Conservation (phyloP, 2,113 vertebrate genomes). For the Hepsetus odoe region DNA sequence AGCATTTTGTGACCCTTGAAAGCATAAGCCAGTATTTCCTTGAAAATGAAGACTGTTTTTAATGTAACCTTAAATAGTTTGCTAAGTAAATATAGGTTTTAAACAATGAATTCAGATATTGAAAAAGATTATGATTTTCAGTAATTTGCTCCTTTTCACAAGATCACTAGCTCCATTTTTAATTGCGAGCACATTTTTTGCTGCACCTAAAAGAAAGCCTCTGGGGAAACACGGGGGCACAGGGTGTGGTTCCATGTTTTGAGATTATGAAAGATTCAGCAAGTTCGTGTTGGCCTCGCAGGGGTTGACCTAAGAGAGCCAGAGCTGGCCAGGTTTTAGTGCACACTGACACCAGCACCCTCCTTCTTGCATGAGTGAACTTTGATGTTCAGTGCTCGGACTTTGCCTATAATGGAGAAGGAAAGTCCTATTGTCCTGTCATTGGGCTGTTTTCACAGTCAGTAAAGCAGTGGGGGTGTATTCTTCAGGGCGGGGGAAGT, state of each 20-base stretch:
- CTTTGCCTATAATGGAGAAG: not conserved
- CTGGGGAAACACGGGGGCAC: not conserved
- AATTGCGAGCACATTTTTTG: not conserved
- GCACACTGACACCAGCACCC: conserved; percentile 12
- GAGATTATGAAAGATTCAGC: conserved; percentile 61
- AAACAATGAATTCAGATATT: too few species aligned
- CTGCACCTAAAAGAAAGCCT: not conserved
- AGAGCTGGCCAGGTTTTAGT: conserved; percentile 27
- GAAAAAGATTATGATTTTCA: too few species aligned
- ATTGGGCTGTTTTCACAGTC: not conserved
- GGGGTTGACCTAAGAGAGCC: conserved; percentile 26
- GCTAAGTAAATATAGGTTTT: too few species aligned
- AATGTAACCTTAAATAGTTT: too few species aligned
- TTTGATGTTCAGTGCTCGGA: conserved; percentile 1
- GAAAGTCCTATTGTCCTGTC: not conserved
- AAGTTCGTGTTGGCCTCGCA: conserved; percentile 41
- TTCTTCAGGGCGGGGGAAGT: not conserved
- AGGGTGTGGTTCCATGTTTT: conserved; percentile 12
- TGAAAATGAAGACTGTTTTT: too few species aligned
- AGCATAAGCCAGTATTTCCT: too few species aligned
- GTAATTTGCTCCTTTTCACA: not conserved
- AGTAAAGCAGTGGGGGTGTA: not conserved
- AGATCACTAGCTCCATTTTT: not conserved
- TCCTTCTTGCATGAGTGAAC: conserved; percentile 22
- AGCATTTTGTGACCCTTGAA: too few species aligned